These are phyloP conservation scores for Syrphus vitripennis DNA, from an alignment of 2,888 invertebrate species.

Conservation along the genomic window DNA sequence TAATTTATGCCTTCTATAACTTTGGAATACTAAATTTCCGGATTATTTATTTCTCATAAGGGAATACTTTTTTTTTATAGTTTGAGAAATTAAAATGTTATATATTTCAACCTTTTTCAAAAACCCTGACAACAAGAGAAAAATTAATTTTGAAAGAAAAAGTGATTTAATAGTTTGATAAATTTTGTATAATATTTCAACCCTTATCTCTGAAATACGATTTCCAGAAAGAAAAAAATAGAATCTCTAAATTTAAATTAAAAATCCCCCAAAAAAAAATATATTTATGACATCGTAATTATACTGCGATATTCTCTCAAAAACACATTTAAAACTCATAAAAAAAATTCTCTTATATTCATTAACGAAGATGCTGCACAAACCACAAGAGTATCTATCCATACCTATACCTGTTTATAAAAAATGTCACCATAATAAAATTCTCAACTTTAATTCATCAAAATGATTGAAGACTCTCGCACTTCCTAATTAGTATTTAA, in stretches of 20 bases:
- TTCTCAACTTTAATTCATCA: constrained; percentile 21
- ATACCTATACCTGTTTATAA: too few species aligned
- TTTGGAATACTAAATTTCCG: background rate
- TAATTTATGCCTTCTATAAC: background rate
- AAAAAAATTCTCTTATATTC: background rate
- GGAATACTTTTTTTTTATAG: background rate
- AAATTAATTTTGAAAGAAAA: background rate
- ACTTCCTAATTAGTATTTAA: constrained; percentile 59
- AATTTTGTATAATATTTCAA: background rate
- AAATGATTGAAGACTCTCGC: constrained; percentile 21
- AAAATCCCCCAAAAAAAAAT: too few species aligned
- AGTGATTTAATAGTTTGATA: background rate
- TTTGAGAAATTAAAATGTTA: background rate
- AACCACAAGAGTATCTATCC: too few species aligned
- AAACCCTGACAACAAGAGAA: background rate
- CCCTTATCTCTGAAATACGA: background rate
- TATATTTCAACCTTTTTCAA: background rate
- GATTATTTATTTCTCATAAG: constrained; percentile 1
- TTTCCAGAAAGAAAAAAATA: background rate
- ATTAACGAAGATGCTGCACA: background rate
- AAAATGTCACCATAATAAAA: background rate
- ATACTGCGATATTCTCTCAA: background rate
- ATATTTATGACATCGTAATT: background rate
- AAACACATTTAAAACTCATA: background rate
- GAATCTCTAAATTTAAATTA: background rate